phyloP scores from a whole-genome alignment of 2,797 vertebrate species.

The Rhinophrynus dorsalis region DNA sequence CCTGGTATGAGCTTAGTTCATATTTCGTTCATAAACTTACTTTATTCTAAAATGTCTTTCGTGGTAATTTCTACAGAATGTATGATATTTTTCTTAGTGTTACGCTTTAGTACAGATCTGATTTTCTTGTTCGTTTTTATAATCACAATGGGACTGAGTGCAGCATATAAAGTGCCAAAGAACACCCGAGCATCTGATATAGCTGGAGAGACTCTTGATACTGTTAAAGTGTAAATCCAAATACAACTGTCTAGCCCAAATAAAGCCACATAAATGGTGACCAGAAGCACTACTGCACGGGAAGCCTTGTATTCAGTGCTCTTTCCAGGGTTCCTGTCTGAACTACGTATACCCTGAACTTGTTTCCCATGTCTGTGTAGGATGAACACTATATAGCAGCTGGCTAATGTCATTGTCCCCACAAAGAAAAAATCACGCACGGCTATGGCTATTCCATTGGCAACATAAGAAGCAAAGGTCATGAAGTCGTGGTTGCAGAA shows the following conservation, averaged over 20 bases:
- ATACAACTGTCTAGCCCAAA: constrained; percentile 38
- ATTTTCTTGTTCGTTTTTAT: constrained; percentile 43
- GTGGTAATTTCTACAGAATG: background rate
- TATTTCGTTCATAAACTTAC: no score
- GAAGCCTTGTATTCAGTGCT: constrained; percentile 36
- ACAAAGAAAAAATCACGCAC: constrained; percentile 57
- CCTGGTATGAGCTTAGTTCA: no score
- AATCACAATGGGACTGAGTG: constrained; percentile 39
- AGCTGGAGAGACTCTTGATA: constrained; percentile 22
- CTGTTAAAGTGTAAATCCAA: constrained; percentile 36
- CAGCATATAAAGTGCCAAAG: constrained; percentile 41
- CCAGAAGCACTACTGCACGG: constrained; percentile 21
- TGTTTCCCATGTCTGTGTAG: constrained; percentile 31
- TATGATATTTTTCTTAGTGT: background rate
- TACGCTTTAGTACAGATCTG: background rate
- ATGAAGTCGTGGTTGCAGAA: constrained; percentile 12
- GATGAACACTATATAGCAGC: constrained; percentile 57
- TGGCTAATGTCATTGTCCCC: constrained; percentile 72
- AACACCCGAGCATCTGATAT: constrained; percentile 43
- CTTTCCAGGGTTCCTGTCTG: constrained; percentile 19
- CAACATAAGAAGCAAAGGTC: background rate
- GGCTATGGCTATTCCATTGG: constrained; percentile 4
- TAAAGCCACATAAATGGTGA: constrained; percentile 31
- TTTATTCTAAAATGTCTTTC: no score
- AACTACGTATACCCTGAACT: constrained; percentile 34